Evolutionary conservation across 1,140 invertebrate genomes (phyloP), one percentile per base, ranked within the genome.

Genomic region (Cryptotermes secundus): DNA sequence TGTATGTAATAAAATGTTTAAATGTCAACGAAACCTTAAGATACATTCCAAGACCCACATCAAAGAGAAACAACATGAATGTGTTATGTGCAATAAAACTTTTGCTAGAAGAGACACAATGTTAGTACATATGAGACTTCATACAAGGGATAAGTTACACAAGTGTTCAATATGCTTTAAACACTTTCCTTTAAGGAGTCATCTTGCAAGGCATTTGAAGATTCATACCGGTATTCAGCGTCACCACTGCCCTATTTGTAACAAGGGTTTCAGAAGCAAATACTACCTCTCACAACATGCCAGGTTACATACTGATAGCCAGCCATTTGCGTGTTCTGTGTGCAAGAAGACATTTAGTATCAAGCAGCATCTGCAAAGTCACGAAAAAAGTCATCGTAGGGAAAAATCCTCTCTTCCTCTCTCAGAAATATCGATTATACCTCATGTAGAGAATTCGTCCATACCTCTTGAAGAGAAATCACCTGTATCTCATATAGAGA

Each of bases 231-330:
- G 59, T 6, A 72, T 72, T 72, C 59, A 72, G n/a, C 59, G 59
- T n/a, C 59, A 72, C 16, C 59, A 72, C 59, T 72, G 59, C 16
- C 59, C 59, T 26, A 72, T 72, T n/a, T 72, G 59, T 72, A 72
- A 72, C n/a, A 72, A 72, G n/a, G 59, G 59, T 72, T 72, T 72
- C 59, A 72, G 59, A 31, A 72, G 59, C n/a, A 72, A 72, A 14
- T 72, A 72, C n/a, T 72, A 72, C 59, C 59, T 72, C 4, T 72
- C 59, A n/a, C 59, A 72, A 14, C 59, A 72, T 72, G n/a, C 59
- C 59, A 72, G 59, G 16, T 72, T 72, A 72, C 59, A 72, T 26
- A 72, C 59, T 0, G 26, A 72, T 26, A 72, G 14, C n/a, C 59
- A 72, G n/a, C 59, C 59, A 31, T 72, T 10, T 72, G 59, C n/a